phyloP scores from a whole-genome alignment of 2,113 vertebrate species.

The Muntiacus muntjak region DNA sequence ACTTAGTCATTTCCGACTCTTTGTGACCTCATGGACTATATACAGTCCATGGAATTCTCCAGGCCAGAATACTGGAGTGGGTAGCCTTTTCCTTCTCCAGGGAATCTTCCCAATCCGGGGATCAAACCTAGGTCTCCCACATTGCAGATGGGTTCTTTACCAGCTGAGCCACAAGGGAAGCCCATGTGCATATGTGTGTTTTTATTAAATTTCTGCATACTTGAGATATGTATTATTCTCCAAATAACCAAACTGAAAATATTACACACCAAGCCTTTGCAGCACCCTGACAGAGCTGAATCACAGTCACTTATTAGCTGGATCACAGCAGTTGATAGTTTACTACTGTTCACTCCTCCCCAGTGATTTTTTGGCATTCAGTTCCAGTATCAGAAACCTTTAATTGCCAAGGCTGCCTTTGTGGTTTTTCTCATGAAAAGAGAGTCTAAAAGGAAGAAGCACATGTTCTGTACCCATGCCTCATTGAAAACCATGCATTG shows the following conservation, averaged over 20 bases:
- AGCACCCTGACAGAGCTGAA: background rate
- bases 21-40: background rate
- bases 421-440: background rate
- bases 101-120: background rate
- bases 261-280: background rate
- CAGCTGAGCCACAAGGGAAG: background rate
- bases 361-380: background rate
- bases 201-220: background rate
- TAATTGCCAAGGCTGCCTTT: background rate
- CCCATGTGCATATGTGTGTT: background rate
- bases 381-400: background rate
- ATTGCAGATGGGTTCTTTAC: background rate
- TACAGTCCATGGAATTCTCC: background rate
- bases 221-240: background rate
- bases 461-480: background rate
- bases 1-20: background rate
- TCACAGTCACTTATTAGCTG: background rate
- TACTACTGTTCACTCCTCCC: background rate
- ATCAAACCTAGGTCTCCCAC: background rate
- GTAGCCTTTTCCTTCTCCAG: background rate
- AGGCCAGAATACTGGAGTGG: background rate
- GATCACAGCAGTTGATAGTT: background rate
- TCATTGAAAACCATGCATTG: background rate
- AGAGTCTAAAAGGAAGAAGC: background rate
- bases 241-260: background rate